Evolutionary conservation across 2,888 invertebrate genomes (phyloP).

Genomic region (Bedellia somnulentella): DNA sequence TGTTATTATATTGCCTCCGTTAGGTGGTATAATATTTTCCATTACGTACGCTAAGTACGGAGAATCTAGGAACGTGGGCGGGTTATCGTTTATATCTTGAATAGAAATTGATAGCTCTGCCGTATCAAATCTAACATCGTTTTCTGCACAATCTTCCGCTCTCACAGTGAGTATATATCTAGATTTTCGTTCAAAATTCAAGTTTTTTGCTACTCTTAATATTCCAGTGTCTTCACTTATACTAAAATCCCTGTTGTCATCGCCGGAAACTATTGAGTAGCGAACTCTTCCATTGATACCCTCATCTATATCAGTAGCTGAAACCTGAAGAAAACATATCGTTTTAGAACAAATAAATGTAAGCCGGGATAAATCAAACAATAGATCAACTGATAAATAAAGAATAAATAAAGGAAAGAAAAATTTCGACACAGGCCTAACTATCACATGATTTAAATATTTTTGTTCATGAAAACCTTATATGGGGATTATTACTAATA

Average conservation of each 20-base stretch:
- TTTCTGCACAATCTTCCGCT: slow-evolving; percentile 85
- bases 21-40: slow-evolving; percentile 86
- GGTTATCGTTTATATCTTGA: slow-evolving; percentile 91
- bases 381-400: no score
- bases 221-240: slow-evolving; percentile 91
- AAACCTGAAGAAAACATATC: slow-evolving; percentile 61
- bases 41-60: slow-evolving; percentile 91
- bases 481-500: no score
- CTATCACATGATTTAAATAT: no score
- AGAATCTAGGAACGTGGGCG: slow-evolving; percentile 91
- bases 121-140: slow-evolving; percentile 72
- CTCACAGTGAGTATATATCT: slow-evolving; percentile 81
- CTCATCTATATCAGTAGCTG: slow-evolving; percentile 86
- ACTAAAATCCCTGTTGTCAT: slow-evolving; percentile 87
- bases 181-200: slow-evolving; percentile 89
- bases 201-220: slow-evolving; percentile 86
- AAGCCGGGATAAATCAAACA: background rate
- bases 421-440: no score
- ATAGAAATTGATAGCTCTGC: slow-evolving; percentile 83
- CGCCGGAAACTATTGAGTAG: slow-evolving; percentile 86
- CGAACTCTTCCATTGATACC: slow-evolving; percentile 89
- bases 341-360: no score
- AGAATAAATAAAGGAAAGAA: no score
- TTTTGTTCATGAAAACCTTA: no score
- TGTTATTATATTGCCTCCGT: slow-evolving; percentile 76